Percentiles rank a stretch among this genome's conserved stretches.
Evolutionary conservation across 2,797 vertebrate species (phyloP).

Genomic region (Coreius guichenoti): DNA sequence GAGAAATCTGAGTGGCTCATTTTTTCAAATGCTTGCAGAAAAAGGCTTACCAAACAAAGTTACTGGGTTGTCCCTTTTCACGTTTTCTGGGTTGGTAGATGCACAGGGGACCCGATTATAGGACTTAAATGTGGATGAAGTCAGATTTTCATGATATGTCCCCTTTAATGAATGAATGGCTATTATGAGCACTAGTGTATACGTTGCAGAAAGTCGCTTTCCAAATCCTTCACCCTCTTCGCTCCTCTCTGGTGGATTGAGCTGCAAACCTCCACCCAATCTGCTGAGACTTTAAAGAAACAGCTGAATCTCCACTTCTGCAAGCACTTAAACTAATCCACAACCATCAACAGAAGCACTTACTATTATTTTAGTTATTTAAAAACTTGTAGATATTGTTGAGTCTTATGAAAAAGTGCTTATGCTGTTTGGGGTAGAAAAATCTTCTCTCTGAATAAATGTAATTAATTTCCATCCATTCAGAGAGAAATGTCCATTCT

Average conservation of each 20-base stretch:
- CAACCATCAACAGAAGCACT: not conserved
- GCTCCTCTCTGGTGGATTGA: not conserved
- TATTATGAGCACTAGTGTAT: too few species aligned
- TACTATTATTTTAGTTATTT: not conserved
- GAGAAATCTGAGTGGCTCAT: too few species aligned
- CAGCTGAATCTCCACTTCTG: too few species aligned
- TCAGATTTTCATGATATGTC: too few species aligned
- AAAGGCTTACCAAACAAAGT: too few species aligned
- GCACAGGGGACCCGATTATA: too few species aligned
- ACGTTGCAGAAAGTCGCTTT: not conserved
- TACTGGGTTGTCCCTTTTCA: too few species aligned
- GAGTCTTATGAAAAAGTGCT: not conserved
- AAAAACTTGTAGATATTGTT: not conserved
- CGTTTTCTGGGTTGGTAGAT: too few species aligned
- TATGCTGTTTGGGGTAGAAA: not conserved
- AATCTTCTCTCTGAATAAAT: not conserved
- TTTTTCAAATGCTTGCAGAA: too few species aligned
- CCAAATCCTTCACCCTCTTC: not conserved
- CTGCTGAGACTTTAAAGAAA: too few species aligned
- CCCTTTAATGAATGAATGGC: too few species aligned
- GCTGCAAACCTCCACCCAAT: not conserved
- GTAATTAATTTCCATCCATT: not conserved
- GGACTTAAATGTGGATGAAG: too few species aligned
- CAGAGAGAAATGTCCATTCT: not conserved
- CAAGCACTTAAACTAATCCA: not conserved